Evolutionary conservation across 2,797 vertebrate species (phyloP), one percentile per base, ranked within the genome.

Genomic region (Oceanodroma leucorhoa): DNA sequence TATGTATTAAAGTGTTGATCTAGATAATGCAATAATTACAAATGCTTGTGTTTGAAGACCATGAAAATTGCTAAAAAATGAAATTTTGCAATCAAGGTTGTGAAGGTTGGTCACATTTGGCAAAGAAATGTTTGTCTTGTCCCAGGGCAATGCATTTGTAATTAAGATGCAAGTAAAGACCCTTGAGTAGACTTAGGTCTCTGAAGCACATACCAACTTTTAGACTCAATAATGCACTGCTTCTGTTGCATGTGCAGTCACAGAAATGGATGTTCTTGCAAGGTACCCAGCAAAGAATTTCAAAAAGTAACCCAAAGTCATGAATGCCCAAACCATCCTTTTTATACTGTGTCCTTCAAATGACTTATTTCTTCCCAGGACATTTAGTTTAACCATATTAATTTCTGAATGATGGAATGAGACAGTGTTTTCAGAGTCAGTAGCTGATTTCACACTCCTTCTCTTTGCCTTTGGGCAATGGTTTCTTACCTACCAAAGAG

Each of bases 381-480:
- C 16, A 7, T 73, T 76, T 67, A 26, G 22, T 72, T 92, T 79
- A 79, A 69, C 66, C 36, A 6, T 87, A 87, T 41, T 76, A 36
- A 76, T 89, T 96, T 93, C 46, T 89, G 88, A 93, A 76, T 54
- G 86, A 87, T 95, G 92, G 94, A 95, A 94, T 95, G 92, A 94
- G 95, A 94, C 80, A 83, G 54, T 84, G 18, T 87, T 93, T 95
- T 95, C 86, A 41, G 90, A 92, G 94, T 95, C 94, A 95, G 54
- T 0, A 15, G 29, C 43, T 90, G 70, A 90, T 93, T 90, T 87
- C 34, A 76, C 50, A 50, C 54, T 69, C 24, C 38, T 53, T 27
- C 58, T 79, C 34, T 90, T 92, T 90, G 55, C 90, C 92, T 95
- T 90, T 29, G 12, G 86, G 93, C 73, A 27, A 5, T 90, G 73